phyloP scores from a whole-genome alignment of 1,140 invertebrate genomes.

The Eriocheir sinensis region DNA sequence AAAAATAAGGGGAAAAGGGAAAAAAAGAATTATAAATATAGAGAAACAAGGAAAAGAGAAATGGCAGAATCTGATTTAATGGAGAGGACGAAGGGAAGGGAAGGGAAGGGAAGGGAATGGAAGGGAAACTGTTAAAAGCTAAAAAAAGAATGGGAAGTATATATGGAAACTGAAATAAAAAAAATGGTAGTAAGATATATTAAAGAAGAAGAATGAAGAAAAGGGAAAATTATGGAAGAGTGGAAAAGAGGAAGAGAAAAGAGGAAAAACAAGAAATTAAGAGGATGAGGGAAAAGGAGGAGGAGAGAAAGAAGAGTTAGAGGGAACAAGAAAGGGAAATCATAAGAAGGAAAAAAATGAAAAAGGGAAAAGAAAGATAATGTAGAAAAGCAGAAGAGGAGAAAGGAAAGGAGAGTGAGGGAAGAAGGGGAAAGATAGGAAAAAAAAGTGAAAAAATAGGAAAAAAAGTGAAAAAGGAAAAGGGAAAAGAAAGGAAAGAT shows the following conservation, averaged over 20 bases:
- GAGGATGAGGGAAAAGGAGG: background rate
- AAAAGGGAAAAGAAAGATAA: background rate
- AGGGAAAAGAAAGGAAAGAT: background rate
- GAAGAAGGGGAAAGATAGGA: background rate
- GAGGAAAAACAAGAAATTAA: background rate
- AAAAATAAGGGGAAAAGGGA: background rate
- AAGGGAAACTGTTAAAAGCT: background rate
- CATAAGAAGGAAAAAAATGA: background rate
- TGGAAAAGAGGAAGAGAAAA: too few relatives aligned
- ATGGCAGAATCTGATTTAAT: background rate
- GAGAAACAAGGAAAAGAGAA: background rate
- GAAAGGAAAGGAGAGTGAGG: background rate
- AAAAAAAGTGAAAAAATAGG: background rate
- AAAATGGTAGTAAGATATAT: too few relatives aligned
- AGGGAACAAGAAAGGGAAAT: slow-evolving; percentile 8
- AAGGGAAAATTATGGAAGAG: too few relatives aligned
- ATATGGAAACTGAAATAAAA: too few relatives aligned
- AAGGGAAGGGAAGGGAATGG: background rate
- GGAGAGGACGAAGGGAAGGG: background rate
- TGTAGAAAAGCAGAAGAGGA: background rate
- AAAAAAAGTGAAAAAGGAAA: background rate
- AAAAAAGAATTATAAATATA: background rate
- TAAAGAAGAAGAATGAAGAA: too few relatives aligned
- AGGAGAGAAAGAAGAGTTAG: background rate
- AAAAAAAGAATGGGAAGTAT: too few relatives aligned